Evolutionary conservation across 2,888 invertebrate genomes (phyloP), one percentile per base, ranked within the genome.

Genomic region (Chymomyza procnemis): DNA sequence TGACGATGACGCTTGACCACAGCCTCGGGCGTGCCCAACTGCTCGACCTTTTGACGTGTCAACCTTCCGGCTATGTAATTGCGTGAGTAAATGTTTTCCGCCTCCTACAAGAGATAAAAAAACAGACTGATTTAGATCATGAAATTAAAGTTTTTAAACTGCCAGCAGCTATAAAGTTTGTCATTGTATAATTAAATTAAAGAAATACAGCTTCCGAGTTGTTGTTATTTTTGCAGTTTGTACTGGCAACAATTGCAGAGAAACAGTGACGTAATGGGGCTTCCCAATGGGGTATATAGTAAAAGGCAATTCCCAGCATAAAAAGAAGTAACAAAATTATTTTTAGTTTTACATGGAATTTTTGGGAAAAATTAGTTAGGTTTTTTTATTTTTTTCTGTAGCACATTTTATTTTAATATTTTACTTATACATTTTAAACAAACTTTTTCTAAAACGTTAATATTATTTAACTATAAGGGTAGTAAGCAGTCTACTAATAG

Each of bases 61-160:
- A 90, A 63, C 19, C 81, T 80, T 26, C 90, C 90, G 50, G 89
- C 88, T 62, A 88, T 80, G 73, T 89, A 88, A 69, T 89, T 85
- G 68, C 78, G 87, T 62, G 88, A 78, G 64, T 88, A 89, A 68
- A 87, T 85, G 73, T 88, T 88, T 66, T 88, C 87, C 16, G 72
- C 63, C 46, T 88, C 80, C 90, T 89, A 74, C 18, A 76, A 76
- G 5, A 57, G 6, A 50, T 16, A 4, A n/a, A 0, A 56, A 19
- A 54, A 61, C 2, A 55, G 16, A 22, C 5, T n/a, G 55, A n/a
- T 26, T 26, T 9, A 50, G 57, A 18, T 30, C 48, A 14, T 48
- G 47, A 47, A 48, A 60, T 21, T 16, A 18, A 30, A 26, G 56
- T 22, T 56, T 56, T 14, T n/a, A n/a, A 56, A 56, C n/a, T 26